Percentiles rank a stretch among this genome's conserved stretches.
Conservation (phyloP, 1,140 invertebrate genomes). For the Riptortus pedestris region DNA sequence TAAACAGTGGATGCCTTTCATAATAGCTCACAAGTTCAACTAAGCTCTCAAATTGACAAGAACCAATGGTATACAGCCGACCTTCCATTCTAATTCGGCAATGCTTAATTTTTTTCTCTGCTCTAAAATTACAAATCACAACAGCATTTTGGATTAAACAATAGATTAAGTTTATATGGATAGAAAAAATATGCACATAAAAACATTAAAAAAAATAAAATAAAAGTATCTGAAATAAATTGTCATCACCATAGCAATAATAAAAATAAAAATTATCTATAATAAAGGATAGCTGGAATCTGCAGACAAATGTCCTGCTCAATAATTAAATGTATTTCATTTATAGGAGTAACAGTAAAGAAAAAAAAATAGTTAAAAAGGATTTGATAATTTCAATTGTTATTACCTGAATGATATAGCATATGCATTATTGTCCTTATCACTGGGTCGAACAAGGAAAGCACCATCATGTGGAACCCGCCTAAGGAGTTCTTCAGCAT, state of each 20-base stretch:
- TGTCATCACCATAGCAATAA: no score
- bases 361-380: no score
- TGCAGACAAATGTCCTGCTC: no score
- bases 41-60: slow-evolving; percentile 85
- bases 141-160: neutral
- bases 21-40: slow-evolving; percentile 86
- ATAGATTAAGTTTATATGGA: neutral
- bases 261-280: no score
- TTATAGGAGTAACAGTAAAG: no score
- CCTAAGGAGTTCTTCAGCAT: slow-evolving; percentile 78
- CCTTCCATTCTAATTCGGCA: slow-evolving; percentile 88
- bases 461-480: slow-evolving; percentile 76
- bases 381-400: no score
- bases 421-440: slow-evolving; percentile 72
- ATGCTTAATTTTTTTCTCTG: slow-evolving; percentile 88
- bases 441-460: slow-evolving; percentile 79
- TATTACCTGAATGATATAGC: slow-evolving; percentile 87
- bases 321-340: no score
- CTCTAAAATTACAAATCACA: slow-evolving; percentile 44
- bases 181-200: neutral
- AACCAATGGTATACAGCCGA: slow-evolving; percentile 78
- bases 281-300: no score
- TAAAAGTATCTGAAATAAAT: no score
- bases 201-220: neutral
- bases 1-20: slow-evolving; percentile 79